A percentile compares a stretch with the other conserved stretches of the same genome.
These are phyloP conservation scores for Heliconius himera DNA, from an alignment of 1,140 invertebrate species.

Conservation along the genomic window DNA sequence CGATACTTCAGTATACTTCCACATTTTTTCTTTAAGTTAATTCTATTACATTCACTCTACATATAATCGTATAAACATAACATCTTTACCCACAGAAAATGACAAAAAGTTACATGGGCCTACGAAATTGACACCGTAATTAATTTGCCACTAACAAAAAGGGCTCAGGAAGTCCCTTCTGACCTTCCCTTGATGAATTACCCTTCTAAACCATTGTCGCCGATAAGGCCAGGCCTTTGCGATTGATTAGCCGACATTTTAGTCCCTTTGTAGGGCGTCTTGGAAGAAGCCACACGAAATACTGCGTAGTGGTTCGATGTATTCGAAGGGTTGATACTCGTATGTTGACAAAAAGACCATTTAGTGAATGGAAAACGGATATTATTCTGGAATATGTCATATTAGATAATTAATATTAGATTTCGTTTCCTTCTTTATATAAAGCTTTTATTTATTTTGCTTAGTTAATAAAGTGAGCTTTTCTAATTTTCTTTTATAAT, in stretches of 20 bases:
- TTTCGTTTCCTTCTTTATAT: not conserved
- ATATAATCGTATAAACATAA: not conserved
- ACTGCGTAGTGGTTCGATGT: conserved; percentile 21
- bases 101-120: conserved; percentile 43
- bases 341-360: conserved; percentile 6
- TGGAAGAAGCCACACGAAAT: conserved; percentile 58
- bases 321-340: not conserved
- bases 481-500: too few relatives aligned
- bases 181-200: conserved; percentile 67
- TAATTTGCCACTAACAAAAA: conserved; percentile 68
- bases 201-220: conserved; percentile 58
- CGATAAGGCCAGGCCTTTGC: conserved; percentile 65
- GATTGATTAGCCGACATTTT: conserved; percentile 75
- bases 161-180: conserved; percentile 56
- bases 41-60: not conserved
- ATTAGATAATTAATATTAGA: conserved; percentile 2
- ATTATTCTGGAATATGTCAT: not conserved
- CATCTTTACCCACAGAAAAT: conserved; percentile 30
- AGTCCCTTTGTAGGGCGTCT: conserved; percentile 63
- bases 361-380: conserved; percentile 1
- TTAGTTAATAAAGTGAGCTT: not conserved
- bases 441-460: not conserved
- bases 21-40: not conserved
- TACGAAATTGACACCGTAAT: conserved; percentile 54
- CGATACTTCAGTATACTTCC: not conserved